phyloP scores from a whole-genome alignment of 2,113 vertebrate species.

The Eclectus roratus region DNA sequence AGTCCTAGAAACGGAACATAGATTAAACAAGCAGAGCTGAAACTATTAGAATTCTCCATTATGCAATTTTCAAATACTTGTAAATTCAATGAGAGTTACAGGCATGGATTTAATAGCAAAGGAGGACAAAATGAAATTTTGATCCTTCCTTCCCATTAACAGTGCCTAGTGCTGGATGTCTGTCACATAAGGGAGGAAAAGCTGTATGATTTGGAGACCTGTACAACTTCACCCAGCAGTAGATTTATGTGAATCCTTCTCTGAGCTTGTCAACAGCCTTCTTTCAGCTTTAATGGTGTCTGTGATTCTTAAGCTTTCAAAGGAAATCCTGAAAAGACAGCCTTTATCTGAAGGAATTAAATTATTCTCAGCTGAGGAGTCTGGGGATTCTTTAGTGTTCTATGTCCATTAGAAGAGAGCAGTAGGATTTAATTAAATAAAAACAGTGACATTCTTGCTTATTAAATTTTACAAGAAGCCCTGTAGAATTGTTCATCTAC shows the following conservation, averaged over 20 bases:
- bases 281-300: background rate
- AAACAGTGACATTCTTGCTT: background rate
- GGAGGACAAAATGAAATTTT: background rate
- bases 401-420: background rate
- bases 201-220: background rate
- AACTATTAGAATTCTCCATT: background rate
- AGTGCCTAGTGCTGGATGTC: background rate
- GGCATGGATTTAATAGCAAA: background rate
- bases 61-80: background rate
- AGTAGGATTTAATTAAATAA: conserved; percentile 9
- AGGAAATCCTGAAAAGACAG: background rate
- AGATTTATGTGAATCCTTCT: background rate
- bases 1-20: background rate
- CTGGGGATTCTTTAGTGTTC: background rate
- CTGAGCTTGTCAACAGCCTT: background rate
- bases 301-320: background rate
- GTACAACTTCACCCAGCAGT: rapidly evolving
- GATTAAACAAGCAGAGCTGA: background rate
- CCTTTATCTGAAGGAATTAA: conserved; percentile 1
- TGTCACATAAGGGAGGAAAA: background rate
- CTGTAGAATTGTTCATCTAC: background rate
- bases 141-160: background rate
- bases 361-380: background rate
- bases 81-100: background rate
- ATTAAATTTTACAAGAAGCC: background rate